These are phyloP conservation scores for Gobio gobio DNA, from an alignment of 2,113 vertebrate genomes.

Conservation along the genomic window DNA sequence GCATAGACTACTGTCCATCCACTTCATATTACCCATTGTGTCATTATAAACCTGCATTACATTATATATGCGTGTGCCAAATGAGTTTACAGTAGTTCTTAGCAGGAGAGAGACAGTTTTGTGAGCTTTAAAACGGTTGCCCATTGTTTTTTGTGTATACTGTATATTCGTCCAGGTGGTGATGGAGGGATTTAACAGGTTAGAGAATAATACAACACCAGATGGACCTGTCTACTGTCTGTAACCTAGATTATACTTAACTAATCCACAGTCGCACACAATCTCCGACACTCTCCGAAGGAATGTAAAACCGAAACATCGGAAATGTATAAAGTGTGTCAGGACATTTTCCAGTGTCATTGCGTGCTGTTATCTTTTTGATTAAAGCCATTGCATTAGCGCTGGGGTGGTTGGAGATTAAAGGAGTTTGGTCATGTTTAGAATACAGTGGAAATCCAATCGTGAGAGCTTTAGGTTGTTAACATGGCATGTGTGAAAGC, in stretches of 20 bases:
- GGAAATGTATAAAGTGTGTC: not conserved
- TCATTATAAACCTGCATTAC: not conserved
- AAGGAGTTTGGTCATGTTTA: constrained; percentile 9
- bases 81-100: not conserved
- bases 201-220: constrained; percentile 74
- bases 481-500: not conserved
- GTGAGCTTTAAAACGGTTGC: not conserved
- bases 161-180: constrained; percentile 50
- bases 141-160: not conserved
- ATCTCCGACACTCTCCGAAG: not conserved
- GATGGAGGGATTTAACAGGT: constrained; percentile 27
- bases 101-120: not conserved
- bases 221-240: constrained; percentile 75
- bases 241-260: constrained; percentile 77
- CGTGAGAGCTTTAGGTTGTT: constrained; percentile 13
- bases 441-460: not conserved
- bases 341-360: constrained; percentile 14
- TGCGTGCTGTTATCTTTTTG: constrained; percentile 20
- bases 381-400: not conserved
- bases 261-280: constrained; percentile 70
- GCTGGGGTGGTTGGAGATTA: not conserved
- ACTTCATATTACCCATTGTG: not conserved
- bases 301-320: constrained; percentile 19
- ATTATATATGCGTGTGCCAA: not conserved
- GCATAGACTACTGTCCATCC: not conserved